A percentile compares a stretch with the other conserved stretches of the same genome.
These are phyloP conservation scores for Trichosurus vulpecula DNA, from an alignment of 2,797 vertebrate species.

Conservation along the genomic window DNA sequence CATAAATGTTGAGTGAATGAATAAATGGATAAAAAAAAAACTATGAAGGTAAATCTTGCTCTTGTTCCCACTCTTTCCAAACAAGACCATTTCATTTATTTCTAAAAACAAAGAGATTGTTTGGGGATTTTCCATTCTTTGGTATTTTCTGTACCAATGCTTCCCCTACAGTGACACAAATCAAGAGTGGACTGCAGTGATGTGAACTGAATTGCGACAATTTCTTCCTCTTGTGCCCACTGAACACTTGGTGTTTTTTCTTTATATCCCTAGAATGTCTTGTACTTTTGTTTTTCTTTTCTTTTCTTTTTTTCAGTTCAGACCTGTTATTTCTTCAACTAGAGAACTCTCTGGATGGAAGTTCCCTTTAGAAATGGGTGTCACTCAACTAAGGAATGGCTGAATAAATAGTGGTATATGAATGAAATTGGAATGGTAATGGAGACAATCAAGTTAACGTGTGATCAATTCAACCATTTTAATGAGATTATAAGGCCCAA, in stretches of 20 bases:
- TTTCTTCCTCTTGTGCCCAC: neutral
- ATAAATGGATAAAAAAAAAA: neutral
- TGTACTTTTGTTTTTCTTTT: neutral
- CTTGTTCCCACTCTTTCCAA: neutral
- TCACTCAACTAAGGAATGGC: neutral
- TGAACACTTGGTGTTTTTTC: neutral
- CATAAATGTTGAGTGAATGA: neutral
- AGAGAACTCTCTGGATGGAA: neutral
- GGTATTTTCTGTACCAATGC: neutral
- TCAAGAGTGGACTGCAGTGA: neutral
- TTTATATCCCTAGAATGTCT: neutral
- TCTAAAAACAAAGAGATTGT: neutral
- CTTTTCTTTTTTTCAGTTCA: neutral
- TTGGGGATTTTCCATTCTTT: neutral
- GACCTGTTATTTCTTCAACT: neutral
- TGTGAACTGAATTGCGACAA: neutral
- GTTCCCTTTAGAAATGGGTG: neutral
- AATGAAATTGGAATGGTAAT: neutral
- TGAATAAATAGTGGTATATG: neutral
- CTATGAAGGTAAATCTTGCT: neutral
- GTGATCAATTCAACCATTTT: neutral
- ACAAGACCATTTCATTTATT: neutral
- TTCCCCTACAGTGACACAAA: neutral
- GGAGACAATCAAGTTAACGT: neutral
- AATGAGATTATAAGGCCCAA: neutral